Base-by-base conservation (phyloP, 2,797 vertebrate genomes). In the Neostethus bicornis region DNA sequence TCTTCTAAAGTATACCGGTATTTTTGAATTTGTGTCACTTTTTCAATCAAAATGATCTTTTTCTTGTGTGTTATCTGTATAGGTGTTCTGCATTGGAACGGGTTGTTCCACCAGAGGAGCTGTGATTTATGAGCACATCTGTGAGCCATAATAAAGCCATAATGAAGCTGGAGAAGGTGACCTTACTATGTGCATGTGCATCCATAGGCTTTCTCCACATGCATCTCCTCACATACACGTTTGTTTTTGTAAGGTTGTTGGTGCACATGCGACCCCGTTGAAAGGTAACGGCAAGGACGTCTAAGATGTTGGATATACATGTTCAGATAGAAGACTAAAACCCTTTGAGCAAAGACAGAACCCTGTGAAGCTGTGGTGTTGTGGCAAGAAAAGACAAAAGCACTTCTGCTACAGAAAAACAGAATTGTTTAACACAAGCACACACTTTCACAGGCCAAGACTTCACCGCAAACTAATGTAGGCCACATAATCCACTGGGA, bases 401-500 rank as follows among this genome's bases (percentile, higher is more conserved):
- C 20, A 31, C 26, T 21, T 31, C 28, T 1, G n/a, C 23, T 37
- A 60, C 55, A 73, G 46, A 62, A 70, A 78, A 61, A 44, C 28
- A 28, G 17, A 55, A 65, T 31, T 59, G 52, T 82, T 66, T 45
- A 61, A 77, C 45, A 48, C 19, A 61, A 55, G 50, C 48, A 55
- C 52, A 52, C 47, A 43, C 48, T 66, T 39, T 39, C 60, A 41
- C 31, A 70, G 59, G 48, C 56, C 45, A 47, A 34, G 16, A 29
- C 72, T 80, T 81, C 83, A 79, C 68, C 47, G 72, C 85, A 85
- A 86, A 88, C 80, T 87, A 79, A 91, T 89, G 82, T 90, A 91
- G 91, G 90, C 71, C 90, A 88, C 50, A 54, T 75, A 85, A 67
- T 89, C 91, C 83, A 57, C 64, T 14, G 89, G 88, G 89, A 87